Conservation (phyloP, 1,140 invertebrate genomes). For the Dufourea novaeangliae region DNA sequence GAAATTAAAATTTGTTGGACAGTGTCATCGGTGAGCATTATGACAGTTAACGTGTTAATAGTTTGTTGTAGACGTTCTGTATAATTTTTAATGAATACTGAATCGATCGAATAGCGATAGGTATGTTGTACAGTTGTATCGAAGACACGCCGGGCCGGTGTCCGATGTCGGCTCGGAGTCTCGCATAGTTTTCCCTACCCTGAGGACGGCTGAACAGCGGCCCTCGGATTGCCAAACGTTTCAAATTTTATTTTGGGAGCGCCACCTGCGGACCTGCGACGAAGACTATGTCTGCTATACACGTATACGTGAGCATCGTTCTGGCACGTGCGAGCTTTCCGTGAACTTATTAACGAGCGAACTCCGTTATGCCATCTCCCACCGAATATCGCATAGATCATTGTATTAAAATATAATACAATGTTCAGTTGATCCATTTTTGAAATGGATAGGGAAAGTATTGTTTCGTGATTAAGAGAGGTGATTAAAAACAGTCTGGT, state of each 20-base stretch:
- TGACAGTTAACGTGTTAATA: too few relatives aligned
- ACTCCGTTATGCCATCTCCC: not conserved
- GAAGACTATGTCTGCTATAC: conserved; percentile 59
- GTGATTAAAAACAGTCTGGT: too few relatives aligned
- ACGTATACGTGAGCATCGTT: conserved; percentile 46
- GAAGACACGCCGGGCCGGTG: conserved; percentile 37
- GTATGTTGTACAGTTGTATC: conserved; percentile 24
- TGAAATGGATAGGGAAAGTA: not conserved
- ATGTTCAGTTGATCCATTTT: not conserved
- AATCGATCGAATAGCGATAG: conserved; percentile 5
- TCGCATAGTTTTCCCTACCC: conserved; percentile 54
- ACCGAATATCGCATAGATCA: too few relatives aligned
- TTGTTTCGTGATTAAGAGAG: too few relatives aligned
- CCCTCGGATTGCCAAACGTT: conserved; percentile 73
- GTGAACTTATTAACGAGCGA: conserved; percentile 18
- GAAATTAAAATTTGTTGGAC: too few relatives aligned
- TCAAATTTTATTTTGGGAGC: conserved; percentile 78
- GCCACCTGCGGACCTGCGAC: conserved; percentile 76
- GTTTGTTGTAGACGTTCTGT: too few relatives aligned
- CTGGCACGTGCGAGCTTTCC: conserved; percentile 44
- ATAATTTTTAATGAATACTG: too few relatives aligned
- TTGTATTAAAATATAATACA: not conserved
- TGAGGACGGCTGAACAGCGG: conserved; percentile 36
- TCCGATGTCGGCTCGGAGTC: conserved; percentile 57
- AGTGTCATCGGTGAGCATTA: too few relatives aligned